Evolutionary conservation across 2,113 vertebrate species (phyloP), one percentile per base, ranked within the genome.

Genomic region (Athene noctua): DNA sequence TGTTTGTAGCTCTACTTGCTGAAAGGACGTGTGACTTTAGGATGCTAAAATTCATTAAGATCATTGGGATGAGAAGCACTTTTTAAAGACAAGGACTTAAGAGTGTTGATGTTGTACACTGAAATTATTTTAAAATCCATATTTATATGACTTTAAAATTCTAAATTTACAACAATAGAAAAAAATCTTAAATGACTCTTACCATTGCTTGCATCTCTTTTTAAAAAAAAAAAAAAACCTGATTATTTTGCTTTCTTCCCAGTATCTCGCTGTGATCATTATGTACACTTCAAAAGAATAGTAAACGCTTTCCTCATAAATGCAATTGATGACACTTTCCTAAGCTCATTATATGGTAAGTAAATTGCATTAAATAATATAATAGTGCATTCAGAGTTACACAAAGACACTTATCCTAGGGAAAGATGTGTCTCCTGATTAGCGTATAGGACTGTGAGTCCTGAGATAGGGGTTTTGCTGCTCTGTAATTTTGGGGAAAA

Each of bases 291-390:
- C 95, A 94, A 98, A 96, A 98, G 98, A 97, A 97, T 98, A 90
- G 97, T 99, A 71, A 98, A 98, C 73, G 98, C 98, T 68, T 97
- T 99, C 92, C 97, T 99, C 44, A 99, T 99, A 94, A 99, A 98
- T 94, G 97, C 98, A 47, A 86, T 98, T 52, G 98, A 99, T 95
- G 74, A 82, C 18, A 98, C 88, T 79, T 99, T 99, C 89, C 97
- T 99, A 94, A 89, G 74, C 72, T 98, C 98, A 14, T 95, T 99
- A 67, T 99, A 99, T 94, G 97, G 98, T 99, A 98, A 98, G 98
- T 97, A 94, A 86, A 61, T 79, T 49, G 15, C 34, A 40, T 62
- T 62, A 61, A 86, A 61, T 75, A 78, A 57, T 81, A 36, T 22
- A 74, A 26, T 27, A 46, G 13, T 62, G 21, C n/a, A 15, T 63